These are phyloP conservation scores for Stomatorhinus ivindoensis DNA, from an alignment of 2,113 vertebrate species.

Conservation along the genomic window DNA sequence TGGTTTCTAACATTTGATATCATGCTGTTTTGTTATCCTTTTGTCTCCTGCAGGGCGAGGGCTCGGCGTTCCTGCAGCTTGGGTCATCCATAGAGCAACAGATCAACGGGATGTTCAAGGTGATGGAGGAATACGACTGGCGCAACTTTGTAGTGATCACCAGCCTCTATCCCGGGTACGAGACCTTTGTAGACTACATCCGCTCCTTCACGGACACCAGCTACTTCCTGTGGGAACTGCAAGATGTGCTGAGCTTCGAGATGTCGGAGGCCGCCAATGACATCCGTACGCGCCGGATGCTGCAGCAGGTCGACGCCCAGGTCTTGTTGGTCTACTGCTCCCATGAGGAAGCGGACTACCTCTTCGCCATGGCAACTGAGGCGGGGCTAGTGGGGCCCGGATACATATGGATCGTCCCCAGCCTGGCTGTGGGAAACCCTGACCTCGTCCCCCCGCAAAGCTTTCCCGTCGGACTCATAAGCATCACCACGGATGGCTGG, in stretches of 20 bases:
- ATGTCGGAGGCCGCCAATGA: slow-evolving; percentile 76
- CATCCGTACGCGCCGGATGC: slow-evolving; percentile 65
- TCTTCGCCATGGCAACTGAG: slow-evolving; percentile 76
- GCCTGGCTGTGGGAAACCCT: slow-evolving; percentile 80
- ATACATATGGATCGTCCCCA: slow-evolving; percentile 90
- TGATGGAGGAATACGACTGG: slow-evolving; percentile 96
- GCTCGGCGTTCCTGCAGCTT: slow-evolving; percentile 90
- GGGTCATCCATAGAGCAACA: slow-evolving; percentile 93
- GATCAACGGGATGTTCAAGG: slow-evolving; percentile 90
- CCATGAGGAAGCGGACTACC: slow-evolving; percentile 79
- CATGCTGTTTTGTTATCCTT: not conserved
- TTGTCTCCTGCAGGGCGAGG: slow-evolving; percentile 69
- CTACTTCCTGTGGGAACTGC: slow-evolving; percentile 85
- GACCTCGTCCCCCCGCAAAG: slow-evolving; percentile 67
- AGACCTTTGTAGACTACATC: slow-evolving; percentile 81
- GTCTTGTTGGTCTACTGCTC: slow-evolving; percentile 90
- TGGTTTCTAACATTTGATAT: not conserved
- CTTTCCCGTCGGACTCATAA: slow-evolving; percentile 89
- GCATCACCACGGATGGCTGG: slow-evolving; percentile 89
- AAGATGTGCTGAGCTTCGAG: slow-evolving; percentile 83
- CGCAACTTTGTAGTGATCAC: slow-evolving; percentile 87
- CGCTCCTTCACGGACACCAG: slow-evolving; percentile 81
- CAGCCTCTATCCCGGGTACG: slow-evolving; percentile 85
- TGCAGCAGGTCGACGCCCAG: slow-evolving; percentile 87
- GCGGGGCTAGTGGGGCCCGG: slow-evolving; percentile 83